Evolutionary conservation across 1,140 invertebrate genomes (phyloP).

Genomic region (Tribolium madens): DNA sequence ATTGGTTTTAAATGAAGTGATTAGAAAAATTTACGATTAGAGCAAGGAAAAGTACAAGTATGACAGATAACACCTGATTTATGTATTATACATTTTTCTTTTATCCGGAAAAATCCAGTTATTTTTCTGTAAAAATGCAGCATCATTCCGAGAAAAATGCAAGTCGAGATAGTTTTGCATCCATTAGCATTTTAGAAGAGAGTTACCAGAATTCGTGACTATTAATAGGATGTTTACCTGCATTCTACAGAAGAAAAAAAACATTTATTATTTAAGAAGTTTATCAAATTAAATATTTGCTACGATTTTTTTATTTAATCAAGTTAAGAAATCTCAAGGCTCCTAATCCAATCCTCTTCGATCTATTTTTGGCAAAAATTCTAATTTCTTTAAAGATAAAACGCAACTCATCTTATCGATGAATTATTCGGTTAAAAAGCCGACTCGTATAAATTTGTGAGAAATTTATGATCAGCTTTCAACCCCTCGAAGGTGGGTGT

Average conservation of each 20-base stretch:
- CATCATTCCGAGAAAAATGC: not conserved
- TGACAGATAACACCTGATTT: not conserved
- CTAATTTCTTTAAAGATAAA: too few relatives aligned
- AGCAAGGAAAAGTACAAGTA: not conserved
- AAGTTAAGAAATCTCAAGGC: not conserved
- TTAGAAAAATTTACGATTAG: not conserved
- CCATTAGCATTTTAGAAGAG: not conserved
- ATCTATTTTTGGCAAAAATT: too few relatives aligned
- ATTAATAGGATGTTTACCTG: conserved; percentile 14
- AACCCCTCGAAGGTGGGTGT: not conserved
- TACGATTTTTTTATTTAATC: conserved; percentile 2
- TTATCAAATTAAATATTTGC: conserved; percentile 33
- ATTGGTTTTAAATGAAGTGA: not conserved
- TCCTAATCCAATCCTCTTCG: not conserved
- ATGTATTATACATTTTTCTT: not conserved
- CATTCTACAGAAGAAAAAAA: conserved; percentile 4
- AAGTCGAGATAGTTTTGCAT: not conserved
- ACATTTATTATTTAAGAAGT: conserved; percentile 11
- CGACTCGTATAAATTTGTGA: too few relatives aligned
- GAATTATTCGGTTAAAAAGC: too few relatives aligned
- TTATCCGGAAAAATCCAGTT: not conserved
- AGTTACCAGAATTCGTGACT: not conserved
- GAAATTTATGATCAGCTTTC: not conserved
- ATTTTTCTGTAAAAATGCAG: not conserved
- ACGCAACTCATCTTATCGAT: too few relatives aligned